phyloP scores from a whole-genome alignment of 1,140 invertebrate species.

The silkworm (Bombyx mori) region ASM3026992v2 NC_085116.1:8647501-8648000 shows the following conservation, averaged over 20 bases:
- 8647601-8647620: constrained; percentile 74
- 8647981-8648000: constrained; percentile 81
- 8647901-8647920: background rate
- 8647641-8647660: constrained; percentile 1
- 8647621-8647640: constrained; percentile 3
- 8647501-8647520: constrained; percentile 82
- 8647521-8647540: constrained; percentile 83
- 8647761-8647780: constrained; percentile 84
- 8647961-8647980: constrained; percentile 8
- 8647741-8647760: constrained; percentile 85
- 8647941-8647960: no score
- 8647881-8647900: constrained; percentile 52
- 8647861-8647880: constrained; percentile 82
- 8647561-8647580: constrained; percentile 84
- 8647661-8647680: constrained; percentile 7
- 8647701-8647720: constrained; percentile 78
- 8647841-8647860: constrained; percentile 87
- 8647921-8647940: background rate
- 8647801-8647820: constrained; percentile 84
- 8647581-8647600: constrained; percentile 79
- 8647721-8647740: constrained; percentile 84
- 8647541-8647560: constrained; percentile 84
- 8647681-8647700: constrained; percentile 68
- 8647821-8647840: constrained; percentile 84
- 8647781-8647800: constrained; percentile 87